These are phyloP conservation scores for Athalia cordata DNA, from an alignment of 2,888 invertebrate genomes.

Conservation along the genomic window DNA sequence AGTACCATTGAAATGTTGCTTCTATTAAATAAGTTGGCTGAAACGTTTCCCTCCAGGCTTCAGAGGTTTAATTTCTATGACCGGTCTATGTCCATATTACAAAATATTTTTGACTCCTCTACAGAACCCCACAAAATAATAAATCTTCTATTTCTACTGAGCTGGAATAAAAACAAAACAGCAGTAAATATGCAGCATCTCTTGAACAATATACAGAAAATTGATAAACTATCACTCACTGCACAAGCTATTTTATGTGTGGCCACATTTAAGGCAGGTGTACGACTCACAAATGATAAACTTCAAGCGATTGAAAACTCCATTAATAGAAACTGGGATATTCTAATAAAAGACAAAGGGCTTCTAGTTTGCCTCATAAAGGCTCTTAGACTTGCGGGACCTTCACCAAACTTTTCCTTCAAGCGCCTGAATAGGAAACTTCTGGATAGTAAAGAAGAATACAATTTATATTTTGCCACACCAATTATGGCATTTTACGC, in stretches of 20 bases:
- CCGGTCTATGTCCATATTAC: not conserved
- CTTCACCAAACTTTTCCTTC: slow-evolving; percentile 69
- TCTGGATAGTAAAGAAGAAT: slow-evolving; percentile 67
- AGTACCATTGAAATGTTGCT: slow-evolving; percentile 47
- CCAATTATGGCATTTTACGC: slow-evolving; percentile 73
- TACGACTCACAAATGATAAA: slow-evolving; percentile 47
- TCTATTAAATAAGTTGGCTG: slow-evolving; percentile 48
- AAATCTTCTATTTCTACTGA: slow-evolving; percentile 52
- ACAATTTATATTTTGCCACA: slow-evolving; percentile 67
- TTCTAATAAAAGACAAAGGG: slow-evolving; percentile 68
- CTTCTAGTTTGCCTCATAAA: slow-evolving; percentile 72
- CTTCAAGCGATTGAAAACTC: slow-evolving; percentile 52
- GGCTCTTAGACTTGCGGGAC: slow-evolving; percentile 69
- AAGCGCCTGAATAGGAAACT: slow-evolving; percentile 68
- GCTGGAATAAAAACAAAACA: slow-evolving; percentile 45
- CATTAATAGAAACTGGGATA: slow-evolving; percentile 66
- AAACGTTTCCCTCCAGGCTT: slow-evolving; percentile 26
- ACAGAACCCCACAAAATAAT: slow-evolving; percentile 43
- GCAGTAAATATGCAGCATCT: slow-evolving; percentile 37
- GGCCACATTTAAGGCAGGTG: slow-evolving; percentile 45
- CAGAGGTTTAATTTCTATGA: slow-evolving; percentile 45
- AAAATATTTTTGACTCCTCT: too few relatives aligned
- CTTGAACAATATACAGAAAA: slow-evolving; percentile 48
- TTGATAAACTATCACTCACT: slow-evolving; percentile 46
- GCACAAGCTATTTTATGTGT: slow-evolving; percentile 22